phyloP scores from a whole-genome alignment of 2,888 invertebrate genomes.

The Meiosimyza decipiens region DNA sequence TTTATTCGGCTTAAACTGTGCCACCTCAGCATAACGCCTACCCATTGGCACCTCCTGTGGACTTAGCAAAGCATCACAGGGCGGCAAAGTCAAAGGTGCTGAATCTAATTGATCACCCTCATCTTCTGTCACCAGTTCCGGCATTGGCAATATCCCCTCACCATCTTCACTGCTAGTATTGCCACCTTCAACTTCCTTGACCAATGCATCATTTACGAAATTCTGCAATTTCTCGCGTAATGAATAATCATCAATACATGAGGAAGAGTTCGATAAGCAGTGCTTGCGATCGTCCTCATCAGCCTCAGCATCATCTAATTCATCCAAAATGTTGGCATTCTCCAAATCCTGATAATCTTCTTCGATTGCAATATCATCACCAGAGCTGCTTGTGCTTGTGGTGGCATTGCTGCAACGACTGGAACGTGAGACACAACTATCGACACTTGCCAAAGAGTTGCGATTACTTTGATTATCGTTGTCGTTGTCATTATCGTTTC shows the following conservation, averaged over 20 bases:
- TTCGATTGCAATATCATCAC: constrained; percentile 55
- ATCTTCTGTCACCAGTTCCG: background rate
- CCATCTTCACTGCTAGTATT: constrained; percentile 30
- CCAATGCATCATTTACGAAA: constrained; percentile 58
- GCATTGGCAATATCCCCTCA: constrained; percentile 30
- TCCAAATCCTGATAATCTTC: constrained; percentile 62
- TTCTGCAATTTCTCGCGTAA: constrained; percentile 64
- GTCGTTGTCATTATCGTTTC: constrained; percentile 43
- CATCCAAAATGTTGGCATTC: constrained; percentile 60
- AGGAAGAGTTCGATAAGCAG: constrained; percentile 58
- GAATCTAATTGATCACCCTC: constrained; percentile 37
- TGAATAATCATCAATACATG: constrained; percentile 64
- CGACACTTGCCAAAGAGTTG: constrained; percentile 64
- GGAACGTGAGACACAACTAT: constrained; percentile 61
- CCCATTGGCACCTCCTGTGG: constrained; percentile 67
- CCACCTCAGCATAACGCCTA: constrained; percentile 66
- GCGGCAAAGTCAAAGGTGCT: constrained; percentile 41
- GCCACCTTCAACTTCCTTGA: constrained; percentile 35
- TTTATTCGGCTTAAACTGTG: constrained; percentile 62
- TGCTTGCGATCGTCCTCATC: constrained; percentile 48
- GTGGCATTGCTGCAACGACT: constrained; percentile 51
- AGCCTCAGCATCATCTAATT: constrained; percentile 43
- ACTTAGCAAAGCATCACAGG: constrained; percentile 62
- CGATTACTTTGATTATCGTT: constrained; percentile 54
- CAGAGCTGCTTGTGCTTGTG: constrained; percentile 46